Base-by-base conservation (phyloP, 2,113 vertebrate genomes). In the Syngnathoides biaculeatus region DNA sequence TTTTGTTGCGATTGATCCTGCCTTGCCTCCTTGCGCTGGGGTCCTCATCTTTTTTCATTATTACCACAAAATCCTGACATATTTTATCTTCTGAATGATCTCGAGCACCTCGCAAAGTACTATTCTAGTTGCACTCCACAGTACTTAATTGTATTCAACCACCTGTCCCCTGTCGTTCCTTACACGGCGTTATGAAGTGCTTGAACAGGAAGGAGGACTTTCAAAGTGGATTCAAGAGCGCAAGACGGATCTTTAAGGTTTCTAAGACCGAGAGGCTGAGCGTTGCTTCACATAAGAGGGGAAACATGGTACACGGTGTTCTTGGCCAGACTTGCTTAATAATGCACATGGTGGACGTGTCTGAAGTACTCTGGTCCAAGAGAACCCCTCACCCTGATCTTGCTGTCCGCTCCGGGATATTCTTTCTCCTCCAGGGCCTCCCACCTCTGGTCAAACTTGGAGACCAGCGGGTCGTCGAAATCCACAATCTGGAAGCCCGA, bases 401-500 rank as follows among this genome's bases (percentile, higher is more conserved):
- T 94, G 3, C 91, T 98, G 83, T 99, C 96, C 0, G 97, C 96
- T 70, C 97, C 97, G 0, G 97, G 97, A 80, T 99, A 99, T 77
- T 99, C 97, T 59, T 98, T 98, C 74, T 99, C 97, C 79, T 99
- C 97, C 58, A 98, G 69, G 0, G 96, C 96, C 73, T 97, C 96
- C 97, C 97, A 99, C 52, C 95, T 91, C 71, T 99, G 96, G 89
- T 98, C 95, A 86, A 99, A 99, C 84, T 98, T 98, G 73, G 96
- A 93, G 55, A 98, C 97, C 78, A 96, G 67, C 26, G 97, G 94
- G 81, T 99, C 95, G 38, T 99, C 97, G 60, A 98, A 99, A 81
- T 99, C 97, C 50, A 99, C 97, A 26, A 99, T 99, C 87, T 99
- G 97, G 90, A 99, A 99, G 79, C 97, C 97, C 45, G 97, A 99